A percentile compares a stretch with the other conserved stretches of the same genome.
phyloP scores from a whole-genome alignment of 2,888 invertebrate species.

The Diplolepis rosae region DNA sequence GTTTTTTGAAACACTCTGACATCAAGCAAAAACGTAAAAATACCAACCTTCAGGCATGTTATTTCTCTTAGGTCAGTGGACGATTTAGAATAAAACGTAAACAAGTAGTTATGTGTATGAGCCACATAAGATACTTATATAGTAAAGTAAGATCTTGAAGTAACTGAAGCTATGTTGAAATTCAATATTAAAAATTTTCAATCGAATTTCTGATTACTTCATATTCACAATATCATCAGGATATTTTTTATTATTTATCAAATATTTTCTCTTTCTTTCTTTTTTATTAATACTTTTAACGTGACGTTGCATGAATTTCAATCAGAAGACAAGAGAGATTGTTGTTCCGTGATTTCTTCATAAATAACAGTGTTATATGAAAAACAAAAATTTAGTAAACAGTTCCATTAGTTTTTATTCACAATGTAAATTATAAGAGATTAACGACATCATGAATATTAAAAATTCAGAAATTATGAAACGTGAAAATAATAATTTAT shows the following conservation, averaged over 20 bases:
- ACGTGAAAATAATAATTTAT: too few relatives aligned
- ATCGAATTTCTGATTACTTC: too few relatives aligned
- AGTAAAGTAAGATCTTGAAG: too few relatives aligned
- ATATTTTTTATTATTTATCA: too few relatives aligned
- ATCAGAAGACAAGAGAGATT: background rate
- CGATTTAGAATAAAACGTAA: background rate
- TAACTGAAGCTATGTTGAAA: too few relatives aligned
- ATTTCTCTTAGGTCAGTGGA: background rate
- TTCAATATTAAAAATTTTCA: too few relatives aligned
- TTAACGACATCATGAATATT: too few relatives aligned
- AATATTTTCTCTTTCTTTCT: too few relatives aligned
- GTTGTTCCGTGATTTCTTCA: background rate
- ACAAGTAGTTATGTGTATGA: background rate
- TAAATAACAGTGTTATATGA: background rate
- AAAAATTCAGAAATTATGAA: too few relatives aligned
- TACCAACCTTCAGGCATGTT: background rate
- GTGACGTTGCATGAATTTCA: constrained; percentile 4
- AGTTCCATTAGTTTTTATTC: background rate
- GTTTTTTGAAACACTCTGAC: background rate
- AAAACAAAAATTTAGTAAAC: background rate
- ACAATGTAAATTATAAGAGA: background rate
- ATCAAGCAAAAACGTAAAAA: background rate
- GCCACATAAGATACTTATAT: too few relatives aligned
- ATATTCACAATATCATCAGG: too few relatives aligned
- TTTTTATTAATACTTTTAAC: too few relatives aligned